Conservation (phyloP, 2,113 vertebrate genomes). For the Falcunculus frontatus region DNA sequence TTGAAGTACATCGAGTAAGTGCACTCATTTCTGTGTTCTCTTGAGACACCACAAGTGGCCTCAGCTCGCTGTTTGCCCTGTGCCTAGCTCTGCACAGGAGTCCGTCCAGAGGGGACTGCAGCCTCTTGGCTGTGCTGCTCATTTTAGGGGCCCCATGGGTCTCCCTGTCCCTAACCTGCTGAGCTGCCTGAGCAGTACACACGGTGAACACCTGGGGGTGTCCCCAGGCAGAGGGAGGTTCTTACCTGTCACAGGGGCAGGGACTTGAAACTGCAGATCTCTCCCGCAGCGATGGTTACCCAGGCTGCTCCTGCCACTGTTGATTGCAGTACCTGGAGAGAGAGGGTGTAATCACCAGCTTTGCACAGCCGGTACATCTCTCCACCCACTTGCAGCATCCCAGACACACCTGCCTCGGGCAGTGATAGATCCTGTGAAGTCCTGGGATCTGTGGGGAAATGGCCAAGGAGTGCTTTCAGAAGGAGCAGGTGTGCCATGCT, state of each 20-base stretch:
- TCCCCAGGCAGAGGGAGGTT: neutral
- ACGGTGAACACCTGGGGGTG: neutral
- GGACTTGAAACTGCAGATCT: neutral
- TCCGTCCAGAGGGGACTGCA: neutral
- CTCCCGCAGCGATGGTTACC: neutral
- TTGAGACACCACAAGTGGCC: neutral
- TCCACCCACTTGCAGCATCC: neutral
- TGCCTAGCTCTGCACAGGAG: neutral
- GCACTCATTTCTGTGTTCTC: neutral
- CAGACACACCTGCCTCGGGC: neutral
- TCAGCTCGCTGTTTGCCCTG: neutral
- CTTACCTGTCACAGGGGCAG: neutral
- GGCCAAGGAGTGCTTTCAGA: neutral
- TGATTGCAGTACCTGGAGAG: neutral
- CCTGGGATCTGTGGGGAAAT: neutral
- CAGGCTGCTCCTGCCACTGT: neutral
- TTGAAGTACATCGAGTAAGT: conserved; percentile 95
- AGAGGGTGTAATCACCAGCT: neutral
- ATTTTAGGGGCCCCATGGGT: rapidly evolving
- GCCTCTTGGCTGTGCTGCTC: neutral
- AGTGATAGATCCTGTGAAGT: neutral
- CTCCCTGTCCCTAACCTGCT: neutral
- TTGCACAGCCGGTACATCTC: neutral
- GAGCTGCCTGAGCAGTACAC: neutral
- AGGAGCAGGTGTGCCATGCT: neutral